Evolutionary conservation across 23 tunicate genomes (phyloP), one percentile per base, ranked within the genome.

Genomic region (Trididemnum clinides): DNA sequence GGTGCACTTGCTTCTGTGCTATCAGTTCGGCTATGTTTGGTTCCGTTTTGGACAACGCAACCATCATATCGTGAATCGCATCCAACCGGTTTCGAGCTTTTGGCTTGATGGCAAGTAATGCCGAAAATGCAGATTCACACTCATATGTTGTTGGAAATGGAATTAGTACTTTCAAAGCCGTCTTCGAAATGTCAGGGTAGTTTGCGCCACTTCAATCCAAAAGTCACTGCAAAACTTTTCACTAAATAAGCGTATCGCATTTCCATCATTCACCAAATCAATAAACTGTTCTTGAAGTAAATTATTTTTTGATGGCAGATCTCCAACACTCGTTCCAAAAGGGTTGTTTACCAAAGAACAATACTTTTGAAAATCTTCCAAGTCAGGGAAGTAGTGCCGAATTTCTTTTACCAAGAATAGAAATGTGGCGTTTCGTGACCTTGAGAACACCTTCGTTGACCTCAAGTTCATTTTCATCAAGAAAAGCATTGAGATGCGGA

Each of bases 401-500:
- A 85, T 62, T 76, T 85, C 76, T 85, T n/a, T 76, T 83, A 49
- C 83, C 72, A 32, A 85, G 89, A 75, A 75, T 85, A 0, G 64
- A 75, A 75, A 85, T 32, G 89, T 75, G 89, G 0, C 33, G 75
- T 59, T 34, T 85, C 82, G 76, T 75, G 33, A 75, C 75, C 75
- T 75, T 75, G 57, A 74, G 58, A 0, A 72, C 32, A 73, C 49
- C 89, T 3, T 75, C 89, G 64, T 59, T 85, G 29, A 75, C 65
- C 0, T 85, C 29, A 85, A 85, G 83, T 59, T 74, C 83, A 76
- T 75, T 85, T 33, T 85, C 83, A 85, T 85, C 89, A n/a, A 85
- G 81, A 72, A 74, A 85, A 0, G 64, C 57, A 57, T 75, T 73
- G 1, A 85, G 83, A 33, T 76, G 74, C 28, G 83, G 89, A 29